Evolutionary conservation across 2,113 vertebrate species (phyloP).

Genomic region (Morone chrysops): DNA sequence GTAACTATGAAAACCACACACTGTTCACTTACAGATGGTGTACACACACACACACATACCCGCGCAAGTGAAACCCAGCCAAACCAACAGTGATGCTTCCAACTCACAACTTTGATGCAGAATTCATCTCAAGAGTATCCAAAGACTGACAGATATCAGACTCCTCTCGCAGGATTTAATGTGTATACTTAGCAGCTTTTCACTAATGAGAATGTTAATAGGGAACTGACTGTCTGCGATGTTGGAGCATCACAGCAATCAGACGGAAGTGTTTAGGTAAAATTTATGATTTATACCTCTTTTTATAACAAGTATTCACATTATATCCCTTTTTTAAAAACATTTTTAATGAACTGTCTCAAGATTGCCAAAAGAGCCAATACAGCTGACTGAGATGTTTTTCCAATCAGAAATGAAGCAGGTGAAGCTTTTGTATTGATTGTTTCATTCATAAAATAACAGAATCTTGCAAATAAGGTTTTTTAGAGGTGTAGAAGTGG

Average conservation of each 20-base stretch:
- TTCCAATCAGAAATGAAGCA: neutral
- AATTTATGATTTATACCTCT: conserved; percentile 4
- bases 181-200: conserved; percentile 69
- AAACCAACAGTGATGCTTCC: conserved; percentile 44
- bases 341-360: conserved; percentile 3
- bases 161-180: conserved; percentile 32
- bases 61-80: conserved; percentile 15
- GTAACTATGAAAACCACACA: conserved; percentile 36
- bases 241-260: conserved; percentile 5
- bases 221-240: conserved; percentile 30
- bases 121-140: conserved; percentile 47
- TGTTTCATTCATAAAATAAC: conserved; percentile 4
- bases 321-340: neutral
- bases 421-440: neutral
- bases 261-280: neutral
- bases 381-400: neutral
- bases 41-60: conserved; percentile 4
- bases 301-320: neutral
- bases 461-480: neutral
- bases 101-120: conserved; percentile 23
- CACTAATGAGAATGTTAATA: conserved; percentile 53
- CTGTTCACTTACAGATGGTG: conserved; percentile 50
- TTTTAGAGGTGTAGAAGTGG: neutral
- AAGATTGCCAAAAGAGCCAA: neutral
- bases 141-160: conserved; percentile 48